Evolutionary conservation across 2,113 vertebrate genomes (phyloP), one percentile per base, ranked within the genome.

Genomic region (Polypterus senegalus): DNA sequence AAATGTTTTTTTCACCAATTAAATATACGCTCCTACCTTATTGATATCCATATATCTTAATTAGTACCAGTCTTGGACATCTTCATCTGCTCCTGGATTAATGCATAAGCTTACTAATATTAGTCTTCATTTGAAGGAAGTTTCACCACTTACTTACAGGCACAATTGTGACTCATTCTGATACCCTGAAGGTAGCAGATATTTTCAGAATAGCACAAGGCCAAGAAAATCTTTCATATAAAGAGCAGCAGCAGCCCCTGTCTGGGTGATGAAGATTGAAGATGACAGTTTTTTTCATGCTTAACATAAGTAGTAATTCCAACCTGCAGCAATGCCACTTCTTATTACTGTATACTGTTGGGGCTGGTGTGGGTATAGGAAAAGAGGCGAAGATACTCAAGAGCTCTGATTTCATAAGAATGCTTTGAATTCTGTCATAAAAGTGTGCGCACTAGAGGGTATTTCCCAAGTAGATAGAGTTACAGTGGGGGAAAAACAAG

Each of bases 251-350:
- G 54, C 5, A 55, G 10, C 2, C 5, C 54, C 54, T 27, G 27
- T 27, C 54, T 27, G 43, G 2, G 6, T 55, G 54, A 55, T 55
- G 43, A 55, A 10, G 9, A 55, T 55, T 6, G 43, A 27, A 55
- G 43, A 27, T 55, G 54, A 55, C 54, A 55, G 54, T 27, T 55
- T 55, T 27, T 55, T 55, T 10, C 6, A 55, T 55, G 54, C 54
- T 55, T 55, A 8, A 3, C 54, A 10, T 11, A 5, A 55, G 54
- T 10, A 55, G 6, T 55, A 27, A 55, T 55, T 10, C 9, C 5
- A 55, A 55, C 54, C 54, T 55, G 54, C 5, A 55, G 54, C 43
- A 55, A 11, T 55, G 54, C 54, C 54, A 55, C 54, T 55, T 55
- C 54, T 55, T 55, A 10, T 55, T 55, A 55, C 6, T 55, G 54